These are phyloP conservation scores for Altica lythri DNA, from an alignment of 2,888 invertebrate species.

Conservation along the genomic window DNA sequence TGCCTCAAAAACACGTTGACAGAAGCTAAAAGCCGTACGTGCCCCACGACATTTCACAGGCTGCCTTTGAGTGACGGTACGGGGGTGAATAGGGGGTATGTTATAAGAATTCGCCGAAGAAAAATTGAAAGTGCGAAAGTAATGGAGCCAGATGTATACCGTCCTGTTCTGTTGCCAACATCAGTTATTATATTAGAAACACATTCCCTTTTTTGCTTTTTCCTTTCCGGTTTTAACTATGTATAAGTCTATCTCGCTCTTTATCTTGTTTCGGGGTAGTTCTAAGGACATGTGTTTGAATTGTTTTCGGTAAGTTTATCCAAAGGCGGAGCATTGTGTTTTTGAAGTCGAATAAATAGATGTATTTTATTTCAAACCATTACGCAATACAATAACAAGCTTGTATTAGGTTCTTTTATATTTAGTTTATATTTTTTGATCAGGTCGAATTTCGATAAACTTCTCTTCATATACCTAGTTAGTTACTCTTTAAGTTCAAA, in stretches of 20 bases:
- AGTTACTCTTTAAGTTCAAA: no score
- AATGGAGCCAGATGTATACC: constrained; percentile 42
- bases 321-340: no score
- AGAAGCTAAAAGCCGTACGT: constrained; percentile 12
- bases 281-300: constrained; percentile 16
- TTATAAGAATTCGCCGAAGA: constrained; percentile 8
- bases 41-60: constrained; percentile 4
- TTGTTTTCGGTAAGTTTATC: constrained; percentile 22
- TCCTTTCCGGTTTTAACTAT: constrained; percentile 50
- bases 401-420: no score
- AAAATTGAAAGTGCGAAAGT: constrained; percentile 39
- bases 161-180: constrained; percentile 17
- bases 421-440: no score
- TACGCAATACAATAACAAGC: no score
- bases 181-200: constrained; percentile 51
- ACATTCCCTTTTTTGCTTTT: constrained; percentile 55
- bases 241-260: constrained; percentile 19
- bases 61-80: not conserved
- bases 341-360: no score
- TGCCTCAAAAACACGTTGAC: constrained; percentile 3
- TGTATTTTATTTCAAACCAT: no score
- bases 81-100: not conserved
- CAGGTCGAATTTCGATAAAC: no score
- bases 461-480: no score
- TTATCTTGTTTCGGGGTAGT: constrained; percentile 6